Base-by-base conservation (phyloP, 2,113 vertebrate genomes). In the Myiozetetes cayanensis region DNA sequence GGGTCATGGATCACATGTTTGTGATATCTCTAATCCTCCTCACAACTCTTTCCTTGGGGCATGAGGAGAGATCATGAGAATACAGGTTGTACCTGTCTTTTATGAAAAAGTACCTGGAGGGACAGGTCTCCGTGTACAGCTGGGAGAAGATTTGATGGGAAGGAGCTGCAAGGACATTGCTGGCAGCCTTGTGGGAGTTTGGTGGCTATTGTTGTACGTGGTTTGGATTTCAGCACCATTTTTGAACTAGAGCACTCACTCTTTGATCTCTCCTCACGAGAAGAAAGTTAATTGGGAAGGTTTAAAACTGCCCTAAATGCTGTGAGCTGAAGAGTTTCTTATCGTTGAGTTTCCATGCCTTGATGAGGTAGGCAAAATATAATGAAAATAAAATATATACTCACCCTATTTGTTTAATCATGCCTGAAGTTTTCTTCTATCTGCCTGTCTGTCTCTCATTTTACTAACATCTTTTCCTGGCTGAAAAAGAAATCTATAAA, bases 201-300 rank as follows among this genome's bases (percentile, higher is more conserved):
- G 2, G 23, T 72, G 24, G 21, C 18, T 24, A 12, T 7, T 35
- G 21, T 28, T 1, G 0, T 12, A 22, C 14, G 2, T 43, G 35
- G 47, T 52, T 80, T 72, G 52, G 39, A 87, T 87, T 85, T 72
- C 43, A 27, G 33, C 55, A 20, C 43, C 17, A 8, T 35, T 83
- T 87, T 24, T 87, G 67, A 55, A 31, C 21, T 55, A 30, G 50
- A 68, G 66, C 23, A 71, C 21, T 23, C 63, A 23, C 52, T 66
- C 41, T 72, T 74, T 55, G 21, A 71, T 84, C 9, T 30, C 14
- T 61, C 20, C 46, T 82, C 30, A 7, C 39, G 41, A 74, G 35
- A 8, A 73, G 35, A 63, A 67, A 25, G 58, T 66, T 19, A 41
- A 30, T 17, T 23, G 43, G 27, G 17, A 67, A n/a, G 30, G 30